Base-by-base conservation (phyloP, 1,140 invertebrate species). In the Chlorops oryzae region DNA sequence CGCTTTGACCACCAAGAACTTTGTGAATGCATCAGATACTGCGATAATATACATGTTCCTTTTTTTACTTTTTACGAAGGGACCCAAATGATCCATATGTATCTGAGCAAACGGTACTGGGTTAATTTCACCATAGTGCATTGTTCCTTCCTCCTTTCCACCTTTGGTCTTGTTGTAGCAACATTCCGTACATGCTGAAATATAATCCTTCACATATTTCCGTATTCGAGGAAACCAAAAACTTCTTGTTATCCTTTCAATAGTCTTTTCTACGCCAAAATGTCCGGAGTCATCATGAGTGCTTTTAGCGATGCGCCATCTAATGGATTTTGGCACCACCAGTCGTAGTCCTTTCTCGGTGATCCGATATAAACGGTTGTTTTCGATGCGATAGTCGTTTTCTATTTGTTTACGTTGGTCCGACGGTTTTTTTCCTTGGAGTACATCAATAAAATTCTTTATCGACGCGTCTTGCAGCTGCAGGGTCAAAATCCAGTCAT, bases 1-100 rank as follows among this genome's bases (percentile, higher is more conserved):
- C 15, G 47, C 10, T n/a, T 41, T 39, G 5, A 41, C 34, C 3
- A 39, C 41, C 9, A 28, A 3, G 24, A n/a, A n/a, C n/a, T n/a
- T n/a, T n/a, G n/a, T n/a, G n/a, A n/a, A n/a, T n/a, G n/a, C n/a
- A n/a, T n/a, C 51, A 45, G 70, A 75, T 1, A 76, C 39, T 1
- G 70, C 70, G 47, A 77, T 73, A 3, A 65, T 67, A 51, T 77
- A 74, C 42, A 59, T 62, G 63, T 77, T 73, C n/a, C 53, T 37
- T 1, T 15, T 52, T 20, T 70, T 69, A 5, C 52, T 27, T 39
- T 73, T 50, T 50, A 35, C 54, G 40, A 39, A 21, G 15, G 62
- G 61, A 2, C 59, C 62, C 25, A 56, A 57, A 57, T 67, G 62
- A 35, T 67, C 61, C 9, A 65, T 53, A 47, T 63, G 62, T 13